phyloP scores from a whole-genome alignment of 2,113 vertebrate species.

The Synodontis membranacea region DNA sequence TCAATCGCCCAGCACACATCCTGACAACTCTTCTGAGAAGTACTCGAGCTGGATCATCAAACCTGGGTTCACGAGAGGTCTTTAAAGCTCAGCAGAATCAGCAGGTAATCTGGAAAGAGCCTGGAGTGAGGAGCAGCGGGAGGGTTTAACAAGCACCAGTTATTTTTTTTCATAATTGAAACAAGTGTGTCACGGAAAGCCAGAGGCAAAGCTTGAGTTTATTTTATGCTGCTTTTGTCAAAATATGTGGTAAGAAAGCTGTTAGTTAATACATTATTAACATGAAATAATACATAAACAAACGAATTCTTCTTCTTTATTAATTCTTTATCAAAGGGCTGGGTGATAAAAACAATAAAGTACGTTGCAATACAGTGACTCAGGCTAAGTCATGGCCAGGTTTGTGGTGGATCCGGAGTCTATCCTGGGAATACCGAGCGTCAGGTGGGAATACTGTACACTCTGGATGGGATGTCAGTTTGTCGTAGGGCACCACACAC shows the following conservation, averaged over 20 bases:
- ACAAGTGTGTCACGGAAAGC: conserved; percentile 21
- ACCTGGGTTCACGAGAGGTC: neutral
- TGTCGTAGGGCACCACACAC: neutral
- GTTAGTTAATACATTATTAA: conserved; percentile 1
- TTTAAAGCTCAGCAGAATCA: conserved; percentile 39
- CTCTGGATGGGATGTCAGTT: neutral
- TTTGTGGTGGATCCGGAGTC: neutral
- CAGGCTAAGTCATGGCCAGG: neutral
- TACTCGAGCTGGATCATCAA: neutral
- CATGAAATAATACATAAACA: neutral
- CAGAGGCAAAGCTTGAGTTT: neutral
- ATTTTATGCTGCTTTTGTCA: neutral
- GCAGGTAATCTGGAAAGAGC: conserved; percentile 18
- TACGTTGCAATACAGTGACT: neutral
- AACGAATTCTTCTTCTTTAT: no score
- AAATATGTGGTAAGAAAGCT: neutral
- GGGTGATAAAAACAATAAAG: neutral
- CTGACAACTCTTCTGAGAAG: neutral
- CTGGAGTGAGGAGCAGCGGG: conserved; percentile 24
- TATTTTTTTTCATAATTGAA: conserved; percentile 34
- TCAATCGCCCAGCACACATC: conserved; percentile 4
- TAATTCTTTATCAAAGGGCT: neutral
- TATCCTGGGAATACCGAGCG: neutral
- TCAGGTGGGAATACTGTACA: neutral
- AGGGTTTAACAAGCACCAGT: conserved; percentile 24